Percentiles rank a stretch among this genome's conserved stretches.
Evolutionary conservation across 1,140 invertebrate species (phyloP).

Genomic region (Whitmania pigra): DNA sequence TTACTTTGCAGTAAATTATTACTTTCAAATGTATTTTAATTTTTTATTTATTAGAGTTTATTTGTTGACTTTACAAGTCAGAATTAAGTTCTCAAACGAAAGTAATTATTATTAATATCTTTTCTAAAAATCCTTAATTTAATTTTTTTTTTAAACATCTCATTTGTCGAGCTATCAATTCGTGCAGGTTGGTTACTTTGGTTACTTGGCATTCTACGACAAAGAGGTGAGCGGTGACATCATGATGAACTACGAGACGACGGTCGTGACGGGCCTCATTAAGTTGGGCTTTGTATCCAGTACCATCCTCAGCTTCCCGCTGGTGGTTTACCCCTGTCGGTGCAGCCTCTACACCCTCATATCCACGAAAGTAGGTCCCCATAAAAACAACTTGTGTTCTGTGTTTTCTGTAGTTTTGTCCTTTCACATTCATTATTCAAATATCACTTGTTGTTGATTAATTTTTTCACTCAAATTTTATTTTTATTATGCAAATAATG

Average conservation of each 20-base stretch:
- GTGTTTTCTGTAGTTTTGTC: too few species aligned
- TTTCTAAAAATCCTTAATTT: background rate
- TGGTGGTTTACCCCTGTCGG: conserved; percentile 89
- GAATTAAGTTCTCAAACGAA: too few species aligned
- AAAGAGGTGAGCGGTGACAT: conserved; percentile 64
- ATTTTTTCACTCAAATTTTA: too few species aligned
- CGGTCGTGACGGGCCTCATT: conserved; percentile 52
- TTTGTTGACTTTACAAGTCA: too few species aligned
- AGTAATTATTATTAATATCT: background rate
- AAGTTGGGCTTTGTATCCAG: conserved; percentile 80
- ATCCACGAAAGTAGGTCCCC: conserved; percentile 58
- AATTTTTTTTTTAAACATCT: background rate
- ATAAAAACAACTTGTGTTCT: background rate
- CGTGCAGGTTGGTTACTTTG: conserved; percentile 70
- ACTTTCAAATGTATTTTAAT: background rate
- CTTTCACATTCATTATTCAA: too few species aligned
- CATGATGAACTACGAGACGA: conserved; percentile 66
- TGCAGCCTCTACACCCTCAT: conserved; percentile 81
- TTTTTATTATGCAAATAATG: too few species aligned
- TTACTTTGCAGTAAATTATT: conserved; percentile 40
- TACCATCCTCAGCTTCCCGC: conserved; percentile 83
- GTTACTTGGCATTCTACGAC: conserved; percentile 79
- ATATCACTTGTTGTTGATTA: too few species aligned
- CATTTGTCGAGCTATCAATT: background rate
- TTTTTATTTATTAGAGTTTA: too few species aligned